Percentiles rank a stretch among this genome's conserved stretches.
These are phyloP conservation scores for Calidris pugnax DNA, from an alignment of 2,113 vertebrate genomes.

Conservation along the genomic window DNA sequence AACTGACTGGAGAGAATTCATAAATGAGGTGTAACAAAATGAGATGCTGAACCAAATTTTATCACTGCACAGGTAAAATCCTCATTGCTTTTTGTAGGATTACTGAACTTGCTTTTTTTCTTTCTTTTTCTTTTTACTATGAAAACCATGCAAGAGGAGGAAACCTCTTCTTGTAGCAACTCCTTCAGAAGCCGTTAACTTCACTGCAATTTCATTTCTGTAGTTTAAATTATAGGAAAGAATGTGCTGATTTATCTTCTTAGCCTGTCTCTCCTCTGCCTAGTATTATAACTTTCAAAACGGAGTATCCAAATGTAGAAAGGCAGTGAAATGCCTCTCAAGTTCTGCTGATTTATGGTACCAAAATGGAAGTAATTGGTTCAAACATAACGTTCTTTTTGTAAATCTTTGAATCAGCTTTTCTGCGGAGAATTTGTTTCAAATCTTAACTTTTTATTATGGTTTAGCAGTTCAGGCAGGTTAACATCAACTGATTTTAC, in stretches of 20 bases:
- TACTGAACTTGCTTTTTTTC: background rate
- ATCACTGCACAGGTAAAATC: background rate
- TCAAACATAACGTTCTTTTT: background rate
- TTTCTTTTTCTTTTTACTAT: background rate
- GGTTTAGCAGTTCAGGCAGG: background rate
- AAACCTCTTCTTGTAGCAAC: background rate
- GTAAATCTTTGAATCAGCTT: background rate
- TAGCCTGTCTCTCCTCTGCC: background rate
- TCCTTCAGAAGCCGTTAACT: background rate
- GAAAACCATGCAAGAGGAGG: background rate
- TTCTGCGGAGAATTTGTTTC: background rate
- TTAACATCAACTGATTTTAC: background rate
- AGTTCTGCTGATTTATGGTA: background rate
- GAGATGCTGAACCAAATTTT: constrained; percentile 54
- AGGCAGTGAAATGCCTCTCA: background rate
- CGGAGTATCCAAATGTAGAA: background rate
- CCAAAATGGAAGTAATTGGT: background rate
- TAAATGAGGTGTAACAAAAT: constrained; percentile 31
- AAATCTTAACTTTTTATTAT: background rate
- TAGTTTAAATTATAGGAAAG: background rate
- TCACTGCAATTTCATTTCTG: background rate
- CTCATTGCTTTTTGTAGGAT: background rate
- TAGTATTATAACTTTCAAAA: background rate
- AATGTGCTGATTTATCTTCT: background rate
- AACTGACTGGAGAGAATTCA: background rate